Conservation (phyloP, 1,140 invertebrate species). For the Samia ricini region DNA sequence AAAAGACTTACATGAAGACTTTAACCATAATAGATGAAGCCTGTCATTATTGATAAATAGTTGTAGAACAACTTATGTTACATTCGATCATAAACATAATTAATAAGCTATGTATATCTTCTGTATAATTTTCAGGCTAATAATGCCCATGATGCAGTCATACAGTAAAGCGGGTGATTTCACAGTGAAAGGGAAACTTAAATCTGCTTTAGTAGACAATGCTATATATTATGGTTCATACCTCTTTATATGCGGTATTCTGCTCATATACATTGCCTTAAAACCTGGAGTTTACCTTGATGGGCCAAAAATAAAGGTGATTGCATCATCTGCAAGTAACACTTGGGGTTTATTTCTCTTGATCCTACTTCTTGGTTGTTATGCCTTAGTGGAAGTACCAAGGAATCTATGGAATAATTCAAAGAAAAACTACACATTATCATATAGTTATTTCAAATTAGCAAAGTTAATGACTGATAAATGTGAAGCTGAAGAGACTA, state of each 20-base stretch:
- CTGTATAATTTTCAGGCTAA: constrained; percentile 81
- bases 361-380: constrained; percentile 95
- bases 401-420: constrained; percentile 92
- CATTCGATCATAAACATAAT: neutral
- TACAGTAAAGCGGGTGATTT: constrained; percentile 99
- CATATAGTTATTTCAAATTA: constrained; percentile 96
- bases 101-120: neutral
- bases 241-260: constrained; percentile 94
- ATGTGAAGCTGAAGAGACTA: constrained; percentile 96
- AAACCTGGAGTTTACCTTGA: constrained; percentile 94
- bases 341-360: constrained; percentile 99
- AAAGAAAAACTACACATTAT: constrained; percentile 88
- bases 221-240: constrained; percentile 99
- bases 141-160: constrained; percentile 99
- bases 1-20: too few species aligned
- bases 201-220: constrained; percentile 97
- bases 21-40: too few species aligned
- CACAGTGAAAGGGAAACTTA: constrained; percentile 95
- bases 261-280: constrained; percentile 96
- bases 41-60: too few species aligned
- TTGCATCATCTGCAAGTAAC: constrained; percentile 99
- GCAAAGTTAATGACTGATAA: constrained; percentile 98
- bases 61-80: too few species aligned
- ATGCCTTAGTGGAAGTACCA: constrained; percentile 97
- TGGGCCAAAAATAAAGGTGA: constrained; percentile 95